Evolutionary conservation across 2,888 invertebrate genomes (phyloP).

Genomic region (Maniola hyperantus): DNA sequence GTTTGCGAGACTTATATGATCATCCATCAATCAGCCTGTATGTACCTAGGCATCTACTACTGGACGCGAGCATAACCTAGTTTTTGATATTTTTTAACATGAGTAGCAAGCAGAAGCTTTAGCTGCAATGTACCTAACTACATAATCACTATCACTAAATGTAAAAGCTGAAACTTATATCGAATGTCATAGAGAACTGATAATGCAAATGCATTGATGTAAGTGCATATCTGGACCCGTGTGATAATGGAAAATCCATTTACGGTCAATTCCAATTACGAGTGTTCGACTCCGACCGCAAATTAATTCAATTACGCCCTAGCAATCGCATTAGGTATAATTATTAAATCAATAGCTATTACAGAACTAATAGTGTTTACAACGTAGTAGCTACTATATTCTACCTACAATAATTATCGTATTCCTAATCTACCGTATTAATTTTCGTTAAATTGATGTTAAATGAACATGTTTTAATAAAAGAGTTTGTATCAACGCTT

Average conservation of each 20-base stretch:
- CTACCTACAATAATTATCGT: background rate
- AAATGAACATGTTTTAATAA: background rate
- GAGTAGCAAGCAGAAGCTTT: too few species aligned
- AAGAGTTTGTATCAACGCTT: background rate
- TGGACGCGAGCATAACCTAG: too few species aligned
- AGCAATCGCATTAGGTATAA: slow-evolving; percentile 25
- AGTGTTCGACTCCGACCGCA: slow-evolving; percentile 28
- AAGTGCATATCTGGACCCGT: slow-evolving; percentile 29
- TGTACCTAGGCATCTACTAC: too few species aligned
- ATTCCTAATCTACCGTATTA: background rate
- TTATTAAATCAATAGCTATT: slow-evolving; percentile 17
- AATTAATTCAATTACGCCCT: slow-evolving; percentile 37
- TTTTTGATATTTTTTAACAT: too few species aligned
- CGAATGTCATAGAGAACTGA: background rate
- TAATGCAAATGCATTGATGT: slow-evolving; percentile 22
- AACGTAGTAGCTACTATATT: background rate
- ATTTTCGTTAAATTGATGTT: background rate
- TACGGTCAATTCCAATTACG: slow-evolving; percentile 30
- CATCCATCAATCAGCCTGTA: too few species aligned
- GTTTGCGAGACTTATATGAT: too few species aligned
- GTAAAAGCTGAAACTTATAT: background rate
- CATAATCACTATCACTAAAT: background rate
- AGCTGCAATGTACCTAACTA: too few species aligned
- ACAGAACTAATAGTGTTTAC: slow-evolving; percentile 14
- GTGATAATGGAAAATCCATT: slow-evolving; percentile 36